These are phyloP conservation scores for Eilema caniola DNA, from an alignment of 2,888 invertebrate genomes.

Conservation along the genomic window DNA sequence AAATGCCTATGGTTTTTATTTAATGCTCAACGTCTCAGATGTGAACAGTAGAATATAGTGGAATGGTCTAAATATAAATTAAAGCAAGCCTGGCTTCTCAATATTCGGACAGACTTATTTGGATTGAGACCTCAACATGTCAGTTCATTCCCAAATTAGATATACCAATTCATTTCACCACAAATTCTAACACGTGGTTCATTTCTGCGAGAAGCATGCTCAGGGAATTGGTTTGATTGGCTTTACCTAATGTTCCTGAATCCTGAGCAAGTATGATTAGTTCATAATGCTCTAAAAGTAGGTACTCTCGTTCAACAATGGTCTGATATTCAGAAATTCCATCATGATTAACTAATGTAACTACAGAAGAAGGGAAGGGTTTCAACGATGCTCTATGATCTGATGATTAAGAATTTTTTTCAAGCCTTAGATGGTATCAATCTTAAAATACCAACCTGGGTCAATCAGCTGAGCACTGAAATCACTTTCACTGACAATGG, in stretches of 20 bases:
- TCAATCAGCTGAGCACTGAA: conserved; percentile 83
- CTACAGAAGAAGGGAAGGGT: neutral
- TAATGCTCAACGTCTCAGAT: no score
- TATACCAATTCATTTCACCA: neutral
- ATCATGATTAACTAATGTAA: neutral
- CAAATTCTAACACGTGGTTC: no score
- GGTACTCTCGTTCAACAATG: neutral
- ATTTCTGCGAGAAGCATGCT: neutral
- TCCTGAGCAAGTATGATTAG: neutral
- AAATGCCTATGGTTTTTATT: no score
- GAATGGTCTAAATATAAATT: no score
- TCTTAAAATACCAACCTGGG: conserved; percentile 64
- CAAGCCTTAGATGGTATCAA: neutral
- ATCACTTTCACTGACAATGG: conserved; percentile 86
- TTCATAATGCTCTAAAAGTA: neutral
- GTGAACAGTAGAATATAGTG: no score
- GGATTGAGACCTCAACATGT: no score
- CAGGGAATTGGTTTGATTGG: neutral
- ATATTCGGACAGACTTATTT: no score
- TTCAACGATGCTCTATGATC: neutral
- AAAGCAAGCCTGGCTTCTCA: no score
- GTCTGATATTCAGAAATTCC: neutral
- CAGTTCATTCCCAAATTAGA: no score
- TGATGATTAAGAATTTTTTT: neutral
- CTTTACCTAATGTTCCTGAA: no score